A percentile compares a stretch with the other conserved stretches of the same genome.
Evolutionary conservation across 2,797 vertebrate genomes (phyloP).

Genomic region (Bovichtus diacanthus): DNA sequence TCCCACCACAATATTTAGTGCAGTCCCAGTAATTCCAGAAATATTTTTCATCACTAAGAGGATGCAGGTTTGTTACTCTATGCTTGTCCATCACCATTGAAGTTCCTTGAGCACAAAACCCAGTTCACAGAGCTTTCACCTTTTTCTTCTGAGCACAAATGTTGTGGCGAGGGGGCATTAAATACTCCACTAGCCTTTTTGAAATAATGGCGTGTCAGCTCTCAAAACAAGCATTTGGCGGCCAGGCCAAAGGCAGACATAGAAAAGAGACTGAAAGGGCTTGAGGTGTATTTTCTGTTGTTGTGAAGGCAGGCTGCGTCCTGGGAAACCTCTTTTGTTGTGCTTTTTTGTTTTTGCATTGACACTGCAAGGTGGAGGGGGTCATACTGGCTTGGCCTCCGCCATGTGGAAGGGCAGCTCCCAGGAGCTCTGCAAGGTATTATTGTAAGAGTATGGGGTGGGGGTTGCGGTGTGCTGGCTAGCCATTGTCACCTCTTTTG

Average conservation of each 20-base stretch:
- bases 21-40: background rate
- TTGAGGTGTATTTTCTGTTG: constrained; percentile 32
- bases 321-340: constrained; percentile 70
- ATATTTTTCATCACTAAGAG: background rate
- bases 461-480: constrained; percentile 55
- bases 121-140: background rate
- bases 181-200: background rate
- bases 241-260: constrained; percentile 16
- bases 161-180: background rate
- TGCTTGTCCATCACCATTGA: background rate
- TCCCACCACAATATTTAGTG: background rate
- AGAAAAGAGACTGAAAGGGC: constrained; percentile 31
- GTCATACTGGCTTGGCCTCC: constrained; percentile 55
- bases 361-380: constrained; percentile 68
- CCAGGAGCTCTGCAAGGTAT: constrained; percentile 72
- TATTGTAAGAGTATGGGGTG: constrained; percentile 68
- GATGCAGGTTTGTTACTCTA: background rate
- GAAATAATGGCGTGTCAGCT: constrained; percentile 11
- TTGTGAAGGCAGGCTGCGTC: constrained; percentile 27
- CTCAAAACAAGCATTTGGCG: background rate
- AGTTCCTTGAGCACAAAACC: background rate
- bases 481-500: constrained; percentile 72
- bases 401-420: constrained; percentile 80
- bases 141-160: background rate
- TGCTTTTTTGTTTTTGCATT: constrained; percentile 63